Evolutionary conservation across 2,797 vertebrate species (phyloP), one percentile per base, ranked within the genome.

Genomic region (Microchirus variegatus): DNA sequence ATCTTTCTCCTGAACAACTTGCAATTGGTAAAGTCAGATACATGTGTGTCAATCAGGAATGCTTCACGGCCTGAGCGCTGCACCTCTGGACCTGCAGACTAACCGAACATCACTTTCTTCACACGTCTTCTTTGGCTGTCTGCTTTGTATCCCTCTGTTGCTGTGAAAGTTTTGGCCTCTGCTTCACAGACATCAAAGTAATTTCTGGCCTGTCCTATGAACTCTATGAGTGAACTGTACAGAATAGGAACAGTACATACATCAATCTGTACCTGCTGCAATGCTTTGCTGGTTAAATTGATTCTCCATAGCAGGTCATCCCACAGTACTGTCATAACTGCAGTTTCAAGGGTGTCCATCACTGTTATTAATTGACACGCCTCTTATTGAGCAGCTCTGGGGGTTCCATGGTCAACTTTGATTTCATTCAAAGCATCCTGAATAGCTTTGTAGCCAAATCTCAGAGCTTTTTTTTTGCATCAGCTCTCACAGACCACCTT

Each of bases 371-470:
- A 67, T 42, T 60, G 51, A 43, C 45, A 17, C 12, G 57, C 49
- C 22, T 60, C 57, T 48, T 41, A 60, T 48, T 68, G 56, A 10
- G 57, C 65, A 35, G 57, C 65, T 61, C 52, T 61, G 56, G 57
- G 41, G 57, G 37, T 48, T 61, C 57, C 49, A 53, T 48, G 19
- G 31, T 59, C 15, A 59, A 22, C 47, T 44, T 43, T 51, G 47
- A 67, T 38, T 67, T 59, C 63, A 59, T 57, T 44, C 63, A 58
- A 44, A 17, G 63, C 54, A 38, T 44, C 53, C 17, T 57, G 38
- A 50, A 59, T 52, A 42, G 48, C 54, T 58, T 52, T 52, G 16
- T 67, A 51, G 63, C 54, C 38, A 50, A 58, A 50, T 67, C 65
- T 40, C 36, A 53, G 57, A 31, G 49, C n/a, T n/a, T 43, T 37